Evolutionary conservation across 2,797 vertebrate species (phyloP).

Genomic region (Acanthis flammea): DNA sequence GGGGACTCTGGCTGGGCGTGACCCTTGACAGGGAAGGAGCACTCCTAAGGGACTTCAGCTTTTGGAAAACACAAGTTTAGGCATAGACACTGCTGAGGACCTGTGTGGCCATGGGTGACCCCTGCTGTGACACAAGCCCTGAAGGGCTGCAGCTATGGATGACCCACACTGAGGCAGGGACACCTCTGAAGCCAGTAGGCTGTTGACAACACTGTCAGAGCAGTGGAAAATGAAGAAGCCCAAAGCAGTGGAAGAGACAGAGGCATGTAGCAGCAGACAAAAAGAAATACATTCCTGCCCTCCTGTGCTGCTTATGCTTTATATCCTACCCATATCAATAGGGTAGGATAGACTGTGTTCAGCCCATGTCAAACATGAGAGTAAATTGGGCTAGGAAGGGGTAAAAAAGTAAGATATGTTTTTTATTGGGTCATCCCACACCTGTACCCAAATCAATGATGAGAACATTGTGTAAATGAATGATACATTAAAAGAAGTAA

Average conservation of each 20-base stretch:
- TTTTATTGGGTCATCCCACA: background rate
- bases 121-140: background rate
- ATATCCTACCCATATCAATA: background rate
- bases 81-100: background rate
- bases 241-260: background rate
- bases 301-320: background rate
- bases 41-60: background rate
- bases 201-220: background rate
- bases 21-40: background rate
- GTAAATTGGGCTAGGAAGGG: background rate
- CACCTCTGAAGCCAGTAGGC: background rate
- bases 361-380: background rate
- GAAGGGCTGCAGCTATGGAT: background rate
- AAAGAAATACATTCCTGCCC: background rate
- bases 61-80: background rate
- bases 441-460: background rate
- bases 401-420: background rate
- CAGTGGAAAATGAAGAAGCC: background rate
- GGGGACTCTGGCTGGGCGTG: background rate
- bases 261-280: background rate
- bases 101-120: background rate
- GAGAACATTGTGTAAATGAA: background rate
- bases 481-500: background rate
- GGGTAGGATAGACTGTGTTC: background rate
- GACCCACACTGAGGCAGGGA: rapidly evolving